Base-by-base conservation (phyloP, 2,888 invertebrate genomes). In the Tuberolachnus salignus region DNA sequence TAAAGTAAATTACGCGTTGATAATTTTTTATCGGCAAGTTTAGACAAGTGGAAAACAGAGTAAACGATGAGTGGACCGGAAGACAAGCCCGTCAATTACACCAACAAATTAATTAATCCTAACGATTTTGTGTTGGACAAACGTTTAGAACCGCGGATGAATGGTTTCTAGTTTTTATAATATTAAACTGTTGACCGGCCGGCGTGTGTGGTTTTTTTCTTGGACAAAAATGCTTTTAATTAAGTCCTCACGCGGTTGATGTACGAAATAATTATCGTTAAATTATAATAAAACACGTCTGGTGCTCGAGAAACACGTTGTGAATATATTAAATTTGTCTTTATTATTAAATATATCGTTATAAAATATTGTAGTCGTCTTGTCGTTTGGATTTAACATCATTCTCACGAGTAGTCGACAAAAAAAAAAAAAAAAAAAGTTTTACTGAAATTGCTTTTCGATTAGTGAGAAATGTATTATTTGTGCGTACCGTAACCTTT, bases 81-180 rank as follows among this genome's bases (percentile, higher is more conserved):
- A 64, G 34, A 66, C 44, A 10, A 16, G 57, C n/a, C n/a, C 9
- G n/a, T 74, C 73, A 63, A 74, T 74, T 63, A 74, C 63, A 14
- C 19, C 16, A 19, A 61, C 44, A 66, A 75, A 57, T 66, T 75
- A 75, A 75, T 75, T 67, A 75, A 67, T 57, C 57, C 19, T 34
- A 14, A 49, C 66, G n/a, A 21, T 46, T 42, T 46, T 57, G 42
- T n/a, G 13, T 44, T 53, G 19, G 46, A 10, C 19, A 26, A 44
- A 19, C 10, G 26, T 66, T 16, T 34, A 19, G 26, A 57, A 75
- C 57, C 11, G 34, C 6, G 34, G 3, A 34, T 4, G 57, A 74
- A 64, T 75, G 66, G 46, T 34, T 6, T 34, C 1, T 57, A 46
- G 64, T 23, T 46, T 66, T 23, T 13, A 57, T n/a, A 10, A 26